These are phyloP conservation scores for Brachyhypopomus occidentalis DNA, from an alignment of 2,113 vertebrate species.

Conservation along the genomic window DNA sequence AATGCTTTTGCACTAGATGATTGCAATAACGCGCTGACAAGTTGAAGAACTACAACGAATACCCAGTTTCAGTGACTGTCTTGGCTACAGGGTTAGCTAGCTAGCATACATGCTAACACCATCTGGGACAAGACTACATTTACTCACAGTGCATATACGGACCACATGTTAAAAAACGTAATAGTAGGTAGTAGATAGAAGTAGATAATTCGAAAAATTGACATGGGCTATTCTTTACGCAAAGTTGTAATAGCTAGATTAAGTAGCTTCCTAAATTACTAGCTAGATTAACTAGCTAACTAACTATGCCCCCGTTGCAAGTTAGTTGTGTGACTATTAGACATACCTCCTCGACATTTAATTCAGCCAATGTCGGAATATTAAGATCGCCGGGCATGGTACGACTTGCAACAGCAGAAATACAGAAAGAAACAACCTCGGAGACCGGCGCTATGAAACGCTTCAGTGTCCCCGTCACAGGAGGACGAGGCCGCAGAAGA, in stretches of 20 bases:
- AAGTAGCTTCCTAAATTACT: too few relatives aligned
- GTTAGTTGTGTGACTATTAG: neutral
- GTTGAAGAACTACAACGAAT: neutral
- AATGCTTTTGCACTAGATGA: neutral
- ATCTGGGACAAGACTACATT: neutral
- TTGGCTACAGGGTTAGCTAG: slow-evolving; percentile 3
- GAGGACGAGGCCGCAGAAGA: slow-evolving; percentile 63
- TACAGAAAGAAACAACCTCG: slow-evolving; percentile 29
- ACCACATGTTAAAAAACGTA: neutral
- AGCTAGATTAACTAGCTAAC: too few relatives aligned
- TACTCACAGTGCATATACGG: neutral
- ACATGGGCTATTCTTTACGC: too few relatives aligned
- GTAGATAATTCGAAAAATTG: neutral
- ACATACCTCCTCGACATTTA: slow-evolving; percentile 88
- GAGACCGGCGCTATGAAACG: neutral
- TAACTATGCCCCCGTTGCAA: neutral
- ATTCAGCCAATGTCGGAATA: slow-evolving; percentile 82
- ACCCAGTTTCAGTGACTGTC: neutral
- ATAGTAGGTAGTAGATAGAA: neutral
- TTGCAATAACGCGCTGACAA: neutral
- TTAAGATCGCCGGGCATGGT: slow-evolving; percentile 79
- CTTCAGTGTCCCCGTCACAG: neutral
- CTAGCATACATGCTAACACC: slow-evolving; percentile 9
- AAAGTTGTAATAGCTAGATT: too few relatives aligned
- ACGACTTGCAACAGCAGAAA: slow-evolving; percentile 22